phyloP scores from a whole-genome alignment of 2,888 invertebrate genomes.

The Rotaria magnacalcarata region DNA sequence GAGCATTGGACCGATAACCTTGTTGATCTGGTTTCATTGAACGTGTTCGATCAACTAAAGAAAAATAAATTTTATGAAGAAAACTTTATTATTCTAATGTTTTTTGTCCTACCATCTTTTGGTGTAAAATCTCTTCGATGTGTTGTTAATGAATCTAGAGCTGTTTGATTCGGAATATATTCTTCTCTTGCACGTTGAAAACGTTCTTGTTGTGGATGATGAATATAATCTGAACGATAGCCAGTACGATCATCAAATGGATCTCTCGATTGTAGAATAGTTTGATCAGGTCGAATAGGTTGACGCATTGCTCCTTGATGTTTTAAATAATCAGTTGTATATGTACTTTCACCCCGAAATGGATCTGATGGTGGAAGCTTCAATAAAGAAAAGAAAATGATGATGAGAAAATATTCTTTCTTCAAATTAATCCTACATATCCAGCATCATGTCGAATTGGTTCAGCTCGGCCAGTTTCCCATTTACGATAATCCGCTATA shows the following conservation, averaged over 20 bases:
- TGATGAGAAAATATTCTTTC: not conserved
- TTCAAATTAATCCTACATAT: slow-evolving; percentile 18
- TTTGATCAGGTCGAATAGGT: slow-evolving; percentile 54
- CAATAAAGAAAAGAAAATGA: not conserved
- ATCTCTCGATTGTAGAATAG: slow-evolving; percentile 51
- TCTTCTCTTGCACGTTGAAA: slow-evolving; percentile 50
- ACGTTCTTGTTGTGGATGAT: slow-evolving; percentile 53
- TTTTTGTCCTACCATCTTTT: slow-evolving; percentile 42
- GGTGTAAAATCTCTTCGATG: slow-evolving; percentile 48
- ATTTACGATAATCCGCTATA: slow-evolving; percentile 55
- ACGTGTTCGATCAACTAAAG: slow-evolving; percentile 48
- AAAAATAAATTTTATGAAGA: not conserved
- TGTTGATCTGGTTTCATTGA: slow-evolving; percentile 54
- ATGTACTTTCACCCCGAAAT: slow-evolving; percentile 56
- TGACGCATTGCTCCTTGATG: slow-evolving; percentile 52
- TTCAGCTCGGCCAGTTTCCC: slow-evolving; percentile 50
- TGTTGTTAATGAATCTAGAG: slow-evolving; percentile 53
- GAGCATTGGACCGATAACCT: slow-evolving; percentile 55
- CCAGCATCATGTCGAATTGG: slow-evolving; percentile 43
- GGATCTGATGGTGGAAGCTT: slow-evolving; percentile 51
- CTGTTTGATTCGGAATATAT: slow-evolving; percentile 52
- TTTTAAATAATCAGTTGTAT: slow-evolving; percentile 53
- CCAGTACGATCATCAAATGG: slow-evolving; percentile 56
- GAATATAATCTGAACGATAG: slow-evolving; percentile 55
- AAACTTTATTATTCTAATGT: not conserved